Evolutionary conservation across 30 jellyfish, hydroid and myxozoan genomes (phyloP).

Genomic region (Chironex yamaguchii): DNA sequence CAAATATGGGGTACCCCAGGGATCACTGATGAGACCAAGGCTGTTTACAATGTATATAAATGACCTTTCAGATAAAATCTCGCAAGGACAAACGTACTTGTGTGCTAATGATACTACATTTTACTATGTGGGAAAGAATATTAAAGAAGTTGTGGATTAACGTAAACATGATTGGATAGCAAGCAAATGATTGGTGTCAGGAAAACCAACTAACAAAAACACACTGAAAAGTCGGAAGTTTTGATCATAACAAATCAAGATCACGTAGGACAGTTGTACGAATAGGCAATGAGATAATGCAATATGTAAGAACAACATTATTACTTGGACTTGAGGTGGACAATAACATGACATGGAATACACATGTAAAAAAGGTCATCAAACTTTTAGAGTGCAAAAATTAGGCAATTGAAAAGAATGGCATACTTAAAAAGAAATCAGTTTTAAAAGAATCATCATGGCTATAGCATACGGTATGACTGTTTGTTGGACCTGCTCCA

Average conservation of each 20-base stretch:
- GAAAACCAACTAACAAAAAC: slow-evolving; percentile 17
- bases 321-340: slow-evolving; percentile 1
- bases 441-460: slow-evolving; percentile 4
- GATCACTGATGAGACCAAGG: too few species aligned
- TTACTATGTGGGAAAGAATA: neutral
- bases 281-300: slow-evolving; percentile 7
- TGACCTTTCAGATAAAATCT: slow-evolving; percentile 15
- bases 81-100: slow-evolving; percentile 6
- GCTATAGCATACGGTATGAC: too few species aligned
- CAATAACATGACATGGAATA: slow-evolving; percentile 4
- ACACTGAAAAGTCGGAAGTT: slow-evolving; percentile 13
- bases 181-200: slow-evolving; percentile 24
- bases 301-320: slow-evolving; percentile 10
- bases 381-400: slow-evolving; percentile 1
- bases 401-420: slow-evolving; percentile 8
- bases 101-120: slow-evolving; percentile 14
- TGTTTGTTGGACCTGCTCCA: too few species aligned
- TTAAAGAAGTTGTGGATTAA: slow-evolving; percentile 24
- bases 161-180: slow-evolving; percentile 12
- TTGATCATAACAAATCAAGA: neutral
- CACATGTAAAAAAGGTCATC: too few species aligned
- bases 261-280: too few species aligned
- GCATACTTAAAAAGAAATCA: slow-evolving; percentile 6
- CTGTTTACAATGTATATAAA: slow-evolving; percentile 11
- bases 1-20: too few species aligned